Evolutionary conservation across 2,113 vertebrate species (phyloP).

Genomic region (Hystrix brachyura): DNA sequence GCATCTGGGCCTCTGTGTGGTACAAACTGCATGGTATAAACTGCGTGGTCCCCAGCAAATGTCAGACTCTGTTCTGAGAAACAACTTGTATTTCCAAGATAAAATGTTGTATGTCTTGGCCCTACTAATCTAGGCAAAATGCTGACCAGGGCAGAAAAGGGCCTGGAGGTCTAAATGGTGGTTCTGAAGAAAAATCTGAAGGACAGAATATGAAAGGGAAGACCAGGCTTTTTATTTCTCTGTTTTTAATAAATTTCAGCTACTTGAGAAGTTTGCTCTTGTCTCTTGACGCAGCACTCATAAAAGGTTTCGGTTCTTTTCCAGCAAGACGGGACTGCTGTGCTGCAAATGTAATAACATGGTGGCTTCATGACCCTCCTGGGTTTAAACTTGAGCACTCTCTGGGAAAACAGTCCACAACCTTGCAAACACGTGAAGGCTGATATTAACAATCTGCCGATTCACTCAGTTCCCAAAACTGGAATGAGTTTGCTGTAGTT

Average conservation of each 20-base stretch:
- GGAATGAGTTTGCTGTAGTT: not conserved
- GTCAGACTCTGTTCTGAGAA: conserved; percentile 39
- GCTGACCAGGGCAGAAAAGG: not conserved
- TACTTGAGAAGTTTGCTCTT: conserved; percentile 21
- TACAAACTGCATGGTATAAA: not conserved
- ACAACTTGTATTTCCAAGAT: not conserved
- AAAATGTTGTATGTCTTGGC: not conserved
- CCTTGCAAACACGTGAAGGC: not conserved
- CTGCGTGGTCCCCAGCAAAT: not conserved
- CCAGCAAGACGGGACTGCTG: not conserved
- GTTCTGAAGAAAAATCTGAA: conserved; percentile 36
- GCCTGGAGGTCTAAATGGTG: not conserved
- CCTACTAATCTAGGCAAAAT: not conserved
- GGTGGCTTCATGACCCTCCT: not conserved
- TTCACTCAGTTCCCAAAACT: conserved; percentile 82
- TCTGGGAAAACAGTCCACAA: not conserved
- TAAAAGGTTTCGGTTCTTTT: conserved; percentile 30
- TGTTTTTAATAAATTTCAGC: conserved; percentile 45
- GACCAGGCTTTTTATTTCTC: not conserved
- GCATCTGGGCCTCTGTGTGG: not conserved
- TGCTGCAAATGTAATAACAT: not conserved
- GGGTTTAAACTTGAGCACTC: not conserved
- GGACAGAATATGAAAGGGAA: not conserved
- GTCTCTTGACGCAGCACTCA: not conserved
- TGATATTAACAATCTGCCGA: conserved; percentile 79